Percentiles rank a stretch among this genome's conserved stretches.
phyloP scores from a whole-genome alignment of 1,140 invertebrate species.

The Pectinophora gossypiella region DNA sequence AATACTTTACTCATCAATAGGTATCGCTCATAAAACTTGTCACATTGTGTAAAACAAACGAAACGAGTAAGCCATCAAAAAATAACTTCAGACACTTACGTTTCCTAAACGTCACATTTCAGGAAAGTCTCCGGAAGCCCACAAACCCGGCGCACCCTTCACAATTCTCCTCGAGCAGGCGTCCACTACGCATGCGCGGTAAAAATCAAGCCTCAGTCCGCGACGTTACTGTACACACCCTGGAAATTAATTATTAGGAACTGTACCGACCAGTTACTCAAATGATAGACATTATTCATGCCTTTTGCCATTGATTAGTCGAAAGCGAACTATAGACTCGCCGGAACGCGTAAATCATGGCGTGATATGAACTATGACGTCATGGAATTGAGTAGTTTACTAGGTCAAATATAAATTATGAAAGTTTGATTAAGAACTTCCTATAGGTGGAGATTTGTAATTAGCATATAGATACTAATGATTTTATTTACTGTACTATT shows the following conservation, averaged over 20 bases:
- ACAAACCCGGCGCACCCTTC: constrained; percentile 24
- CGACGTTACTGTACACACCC: constrained; percentile 39
- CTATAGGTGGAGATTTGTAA: too few species aligned
- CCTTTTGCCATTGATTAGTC: constrained; percentile 33
- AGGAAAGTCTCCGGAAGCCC: not conserved
- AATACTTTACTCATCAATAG: too few species aligned
- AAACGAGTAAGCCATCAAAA: too few species aligned
- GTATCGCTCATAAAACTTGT: too few species aligned
- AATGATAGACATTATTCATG: constrained; percentile 38
- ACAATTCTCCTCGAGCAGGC: constrained; percentile 37
- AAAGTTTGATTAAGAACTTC: too few species aligned
- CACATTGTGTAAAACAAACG: too few species aligned
- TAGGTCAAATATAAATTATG: too few species aligned
- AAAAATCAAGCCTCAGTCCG: constrained; percentile 20
- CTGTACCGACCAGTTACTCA: constrained; percentile 32
- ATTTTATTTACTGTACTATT: too few species aligned
- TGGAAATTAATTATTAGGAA: constrained; percentile 59
- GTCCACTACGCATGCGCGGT: constrained; percentile 42
- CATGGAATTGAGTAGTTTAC: too few species aligned
- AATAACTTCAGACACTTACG: too few species aligned
- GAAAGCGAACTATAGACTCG: constrained; percentile 1
- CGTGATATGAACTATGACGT: too few species aligned
- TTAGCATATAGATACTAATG: too few species aligned
- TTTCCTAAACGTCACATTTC: not conserved
- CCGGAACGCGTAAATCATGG: not conserved